Evolutionary conservation across 2,888 invertebrate genomes (phyloP).

Genomic region (Nephrotoma flavescens): DNA sequence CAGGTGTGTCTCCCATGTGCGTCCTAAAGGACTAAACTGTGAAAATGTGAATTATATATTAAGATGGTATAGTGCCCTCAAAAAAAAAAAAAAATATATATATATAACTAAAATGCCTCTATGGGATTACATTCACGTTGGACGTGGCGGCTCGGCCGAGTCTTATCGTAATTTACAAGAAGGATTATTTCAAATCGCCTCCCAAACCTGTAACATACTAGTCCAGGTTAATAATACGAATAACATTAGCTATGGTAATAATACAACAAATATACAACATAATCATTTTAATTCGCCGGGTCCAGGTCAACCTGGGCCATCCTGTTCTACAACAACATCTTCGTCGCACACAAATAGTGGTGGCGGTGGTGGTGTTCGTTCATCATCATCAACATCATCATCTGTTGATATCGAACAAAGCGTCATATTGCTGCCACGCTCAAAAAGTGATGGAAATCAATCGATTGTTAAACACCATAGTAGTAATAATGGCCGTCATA

Average conservation of each 20-base stretch:
- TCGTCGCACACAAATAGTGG: background rate
- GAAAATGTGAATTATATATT: background rate
- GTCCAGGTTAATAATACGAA: constrained; percentile 65
- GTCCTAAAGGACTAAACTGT: background rate
- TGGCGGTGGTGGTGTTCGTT: background rate
- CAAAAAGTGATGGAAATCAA: constrained; percentile 23
- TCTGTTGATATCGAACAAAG: constrained; percentile 26
- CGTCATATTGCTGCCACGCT: constrained; percentile 43
- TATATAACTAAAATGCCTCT: background rate
- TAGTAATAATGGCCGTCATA: constrained; percentile 3
- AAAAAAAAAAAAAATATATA: background rate
- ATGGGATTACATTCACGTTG: background rate
- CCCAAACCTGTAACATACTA: constrained; percentile 61
- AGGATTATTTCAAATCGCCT: constrained; percentile 62
- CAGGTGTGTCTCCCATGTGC: background rate
- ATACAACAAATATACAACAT: constrained; percentile 46
- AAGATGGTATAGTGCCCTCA: background rate
- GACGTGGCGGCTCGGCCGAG: background rate
- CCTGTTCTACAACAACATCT: background rate
- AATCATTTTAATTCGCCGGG: constrained; percentile 25
- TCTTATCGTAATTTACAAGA: constrained; percentile 53
- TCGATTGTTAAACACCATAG: constrained; percentile 1
- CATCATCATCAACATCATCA: background rate
- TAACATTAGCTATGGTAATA: constrained; percentile 54
- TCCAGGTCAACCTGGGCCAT: background rate